These are phyloP conservation scores for Centrocercus urophasianus DNA, from an alignment of 2,113 vertebrate species.

Conservation along the genomic window DNA sequence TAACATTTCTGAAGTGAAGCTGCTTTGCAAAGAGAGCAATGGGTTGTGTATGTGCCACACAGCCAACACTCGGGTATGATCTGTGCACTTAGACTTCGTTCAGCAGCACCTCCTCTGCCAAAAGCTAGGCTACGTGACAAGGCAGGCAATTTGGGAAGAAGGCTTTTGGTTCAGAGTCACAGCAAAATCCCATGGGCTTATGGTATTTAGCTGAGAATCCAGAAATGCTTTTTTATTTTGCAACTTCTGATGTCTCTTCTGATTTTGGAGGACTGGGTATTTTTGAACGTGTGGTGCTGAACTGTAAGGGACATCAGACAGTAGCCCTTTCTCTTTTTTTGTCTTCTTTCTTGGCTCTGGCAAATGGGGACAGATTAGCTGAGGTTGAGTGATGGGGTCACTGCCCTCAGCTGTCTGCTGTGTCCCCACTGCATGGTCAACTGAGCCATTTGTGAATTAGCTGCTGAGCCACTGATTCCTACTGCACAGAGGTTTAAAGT, in stretches of 20 bases:
- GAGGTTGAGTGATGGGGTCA: constrained; percentile 57
- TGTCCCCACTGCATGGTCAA: constrained; percentile 60
- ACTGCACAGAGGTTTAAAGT: constrained; percentile 3
- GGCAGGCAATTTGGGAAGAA: not conserved
- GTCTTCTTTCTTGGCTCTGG: constrained; percentile 16
- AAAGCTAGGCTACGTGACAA: not conserved
- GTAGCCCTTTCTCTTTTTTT: constrained; percentile 29
- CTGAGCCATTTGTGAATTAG: constrained; percentile 63
- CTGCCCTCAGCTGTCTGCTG: constrained; percentile 54
- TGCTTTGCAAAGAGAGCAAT: not conserved
- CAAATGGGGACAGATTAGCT: constrained; percentile 65
- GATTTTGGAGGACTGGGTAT: not conserved
- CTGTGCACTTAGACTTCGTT: not conserved
- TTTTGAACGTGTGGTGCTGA: not conserved
- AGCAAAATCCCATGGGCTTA: not conserved
- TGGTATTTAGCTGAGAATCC: not conserved
- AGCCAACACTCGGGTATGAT: not conserved
- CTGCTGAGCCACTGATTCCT: constrained; percentile 63
- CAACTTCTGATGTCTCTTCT: not conserved
- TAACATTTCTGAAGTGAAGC: not conserved
- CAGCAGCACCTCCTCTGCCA: not conserved
- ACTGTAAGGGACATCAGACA: not conserved
- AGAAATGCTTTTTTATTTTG: not conserved
- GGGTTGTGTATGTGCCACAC: fast-evolving
- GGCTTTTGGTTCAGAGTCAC: not conserved